A percentile compares a stretch with the other conserved stretches of the same genome.
Conservation (phyloP, 64 coral and sea anemone genomes). For the Dendrophyllia cribrosa region DNA sequence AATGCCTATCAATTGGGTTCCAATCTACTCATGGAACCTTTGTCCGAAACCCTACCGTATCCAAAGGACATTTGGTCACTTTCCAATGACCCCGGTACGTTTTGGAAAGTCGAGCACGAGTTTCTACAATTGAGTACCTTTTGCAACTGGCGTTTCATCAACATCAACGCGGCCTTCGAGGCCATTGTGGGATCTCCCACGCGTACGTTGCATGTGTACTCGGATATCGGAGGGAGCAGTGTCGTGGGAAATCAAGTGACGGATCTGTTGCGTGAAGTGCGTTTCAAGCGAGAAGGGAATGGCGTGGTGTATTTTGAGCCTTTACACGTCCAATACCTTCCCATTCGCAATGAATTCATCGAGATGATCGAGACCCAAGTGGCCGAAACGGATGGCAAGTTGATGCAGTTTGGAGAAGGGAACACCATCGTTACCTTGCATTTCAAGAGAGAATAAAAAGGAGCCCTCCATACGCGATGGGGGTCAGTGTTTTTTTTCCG, state of each 20-base stretch:
- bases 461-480: neutral
- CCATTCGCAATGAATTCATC: too few relatives aligned
- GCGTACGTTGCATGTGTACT: neutral
- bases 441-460: conserved; percentile 32
- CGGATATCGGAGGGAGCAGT: neutral
- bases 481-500: neutral
- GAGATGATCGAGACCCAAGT: conserved; percentile 11
- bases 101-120: too few relatives aligned
- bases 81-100: too few relatives aligned
- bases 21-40: too few relatives aligned
- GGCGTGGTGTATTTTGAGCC: conserved; percentile 20
- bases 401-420: neutral
- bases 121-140: too few relatives aligned
- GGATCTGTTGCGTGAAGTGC: conserved; percentile 8
- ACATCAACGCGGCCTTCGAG: too few relatives aligned
- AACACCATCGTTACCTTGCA: conserved; percentile 24
- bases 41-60: too few relatives aligned
- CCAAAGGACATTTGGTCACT: too few relatives aligned
- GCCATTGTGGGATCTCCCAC: neutral
- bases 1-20: too few relatives aligned
- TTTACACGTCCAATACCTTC: neutral
- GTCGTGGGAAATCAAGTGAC: conserved; percentile 29
- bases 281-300: neutral
- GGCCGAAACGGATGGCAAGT: neutral
- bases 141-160: too few relatives aligned